phyloP scores from a whole-genome alignment of 2,797 vertebrate genomes.

The Tragelaphus eurycerus region DNA sequence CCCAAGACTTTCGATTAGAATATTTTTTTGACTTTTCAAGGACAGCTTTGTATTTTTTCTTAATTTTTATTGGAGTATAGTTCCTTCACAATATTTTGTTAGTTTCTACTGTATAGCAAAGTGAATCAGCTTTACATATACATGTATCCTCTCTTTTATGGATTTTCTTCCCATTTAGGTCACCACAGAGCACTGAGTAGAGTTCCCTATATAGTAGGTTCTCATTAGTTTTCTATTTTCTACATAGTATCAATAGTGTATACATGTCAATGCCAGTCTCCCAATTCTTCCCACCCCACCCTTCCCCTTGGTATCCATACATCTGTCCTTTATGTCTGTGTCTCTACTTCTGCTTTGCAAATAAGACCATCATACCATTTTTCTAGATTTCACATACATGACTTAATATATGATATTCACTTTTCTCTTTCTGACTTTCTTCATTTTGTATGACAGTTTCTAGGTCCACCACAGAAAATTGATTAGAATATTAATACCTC shows the following conservation, averaged over 20 bases:
- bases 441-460: neutral
- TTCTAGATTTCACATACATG: neutral
- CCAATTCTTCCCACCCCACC: neutral
- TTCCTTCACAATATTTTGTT: neutral
- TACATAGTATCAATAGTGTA: neutral
- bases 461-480: neutral
- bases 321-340: neutral
- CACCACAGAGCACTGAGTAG: neutral
- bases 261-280: neutral
- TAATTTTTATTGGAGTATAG: neutral
- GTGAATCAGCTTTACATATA: neutral
- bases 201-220: neutral
- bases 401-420: neutral
- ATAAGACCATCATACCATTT: neutral
- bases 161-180: neutral
- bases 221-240: neutral
- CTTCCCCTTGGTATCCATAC: neutral
- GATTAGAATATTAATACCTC: slow-evolving; percentile 57
- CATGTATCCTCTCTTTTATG: neutral
- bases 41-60: neutral
- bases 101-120: neutral
- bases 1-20: slow-evolving; percentile 49
- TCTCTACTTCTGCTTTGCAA: neutral
- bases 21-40: neutral
- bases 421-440: neutral